phyloP scores from a whole-genome alignment of 2,113 vertebrate species.

The Pandion haliaetus region DNA sequence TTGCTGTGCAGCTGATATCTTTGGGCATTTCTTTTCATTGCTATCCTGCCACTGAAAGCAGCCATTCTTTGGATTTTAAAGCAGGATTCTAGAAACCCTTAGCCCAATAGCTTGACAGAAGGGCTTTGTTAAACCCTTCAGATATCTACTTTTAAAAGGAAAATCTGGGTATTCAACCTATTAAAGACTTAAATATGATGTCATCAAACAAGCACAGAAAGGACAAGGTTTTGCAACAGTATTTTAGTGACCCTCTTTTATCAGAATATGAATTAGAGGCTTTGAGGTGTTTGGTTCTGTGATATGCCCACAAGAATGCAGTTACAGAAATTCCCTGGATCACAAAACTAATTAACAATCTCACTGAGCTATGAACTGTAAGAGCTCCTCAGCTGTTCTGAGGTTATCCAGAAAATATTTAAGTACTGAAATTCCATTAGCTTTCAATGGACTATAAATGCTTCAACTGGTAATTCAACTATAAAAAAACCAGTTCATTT shows the following conservation, averaged over 20 bases:
- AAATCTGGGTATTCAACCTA: slow-evolving; percentile 25
- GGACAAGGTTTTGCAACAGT: not conserved
- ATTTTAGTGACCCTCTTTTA: slow-evolving; percentile 6
- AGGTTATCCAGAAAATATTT: slow-evolving; percentile 47
- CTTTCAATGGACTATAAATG: slow-evolving; percentile 34
- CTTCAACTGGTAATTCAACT: not conserved
- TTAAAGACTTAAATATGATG: slow-evolving; percentile 36
- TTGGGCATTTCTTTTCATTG: slow-evolving; percentile 30
- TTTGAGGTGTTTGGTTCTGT: slow-evolving; percentile 16
- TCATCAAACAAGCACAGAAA: slow-evolving; percentile 1
- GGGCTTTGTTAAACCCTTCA: slow-evolving; percentile 47
- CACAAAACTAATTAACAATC: slow-evolving; percentile 60
- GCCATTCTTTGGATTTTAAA: slow-evolving; percentile 44
- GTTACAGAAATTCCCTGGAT: slow-evolving; percentile 26
- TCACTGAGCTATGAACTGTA: slow-evolving; percentile 53
- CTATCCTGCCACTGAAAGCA: slow-evolving; percentile 54
- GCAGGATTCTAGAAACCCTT: not conserved
- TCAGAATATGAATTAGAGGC: not conserved
- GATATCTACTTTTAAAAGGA: slow-evolving; percentile 30
- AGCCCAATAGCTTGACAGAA: slow-evolving; percentile 37
- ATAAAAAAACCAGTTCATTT: not conserved
- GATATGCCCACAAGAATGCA: slow-evolving; percentile 16
- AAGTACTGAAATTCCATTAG: slow-evolving; percentile 46
- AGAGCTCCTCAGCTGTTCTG: slow-evolving; percentile 22
- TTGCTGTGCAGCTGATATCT: slow-evolving; percentile 53